Conservation (phyloP, 2,888 invertebrate species). For the Gibbula magus region DNA sequence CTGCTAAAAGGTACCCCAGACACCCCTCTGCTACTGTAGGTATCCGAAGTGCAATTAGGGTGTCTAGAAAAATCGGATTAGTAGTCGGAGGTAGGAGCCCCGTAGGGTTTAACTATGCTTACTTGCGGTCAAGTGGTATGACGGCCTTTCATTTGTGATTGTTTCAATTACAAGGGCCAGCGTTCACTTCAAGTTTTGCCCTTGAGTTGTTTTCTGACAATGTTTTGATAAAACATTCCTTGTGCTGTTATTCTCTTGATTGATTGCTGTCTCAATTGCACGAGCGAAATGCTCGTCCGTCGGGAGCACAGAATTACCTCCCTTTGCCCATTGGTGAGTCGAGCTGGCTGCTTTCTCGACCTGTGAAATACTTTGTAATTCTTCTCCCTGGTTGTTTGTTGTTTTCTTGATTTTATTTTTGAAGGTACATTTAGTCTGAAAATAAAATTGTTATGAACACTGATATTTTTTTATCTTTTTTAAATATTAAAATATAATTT, state of each 20-base stretch:
- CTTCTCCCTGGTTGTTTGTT: too few species aligned
- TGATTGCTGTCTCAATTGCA: neutral
- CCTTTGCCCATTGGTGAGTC: constrained; percentile 18
- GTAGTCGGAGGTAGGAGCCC: neutral
- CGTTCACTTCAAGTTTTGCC: constrained; percentile 2
- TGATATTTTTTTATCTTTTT: too few species aligned
- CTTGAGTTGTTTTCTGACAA: constrained; percentile 7
- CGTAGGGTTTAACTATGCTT: constrained; percentile 2
- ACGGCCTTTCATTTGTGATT: neutral
- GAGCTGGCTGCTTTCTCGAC: neutral
- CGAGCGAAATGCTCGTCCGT: neutral
- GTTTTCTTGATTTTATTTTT: too few species aligned
- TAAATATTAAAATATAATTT: too few species aligned
- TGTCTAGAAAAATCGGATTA: constrained; percentile 22
- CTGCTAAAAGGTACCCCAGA: constrained; percentile 8
- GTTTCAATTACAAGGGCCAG: constrained; percentile 6
- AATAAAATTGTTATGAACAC: too few species aligned
- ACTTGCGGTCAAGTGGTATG: constrained; percentile 12
- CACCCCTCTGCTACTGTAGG: neutral
- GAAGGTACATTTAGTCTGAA: too few species aligned
- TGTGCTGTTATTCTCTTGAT: constrained; percentile 7
- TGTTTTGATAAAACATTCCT: neutral
- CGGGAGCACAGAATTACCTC: constrained; percentile 16
- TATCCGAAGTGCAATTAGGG: constrained; percentile 30
- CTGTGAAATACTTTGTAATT: neutral